phyloP scores from a whole-genome alignment of 2,113 vertebrate genomes.

The Rousettus leschenaultii region DNA sequence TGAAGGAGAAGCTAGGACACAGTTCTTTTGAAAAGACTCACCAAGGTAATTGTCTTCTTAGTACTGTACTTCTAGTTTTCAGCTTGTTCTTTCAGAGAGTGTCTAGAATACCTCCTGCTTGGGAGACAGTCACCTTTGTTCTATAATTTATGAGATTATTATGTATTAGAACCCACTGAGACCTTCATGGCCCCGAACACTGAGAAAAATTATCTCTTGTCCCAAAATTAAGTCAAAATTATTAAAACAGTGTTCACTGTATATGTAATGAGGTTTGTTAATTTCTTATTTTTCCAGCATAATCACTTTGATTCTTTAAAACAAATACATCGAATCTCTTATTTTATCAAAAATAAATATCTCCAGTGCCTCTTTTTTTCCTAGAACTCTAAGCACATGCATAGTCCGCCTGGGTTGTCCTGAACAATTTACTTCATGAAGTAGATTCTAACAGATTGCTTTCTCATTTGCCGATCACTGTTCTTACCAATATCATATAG shows the following conservation, averaged over 20 bases:
- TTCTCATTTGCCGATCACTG: not conserved
- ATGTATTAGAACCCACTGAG: not conserved
- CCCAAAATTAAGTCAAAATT: not conserved
- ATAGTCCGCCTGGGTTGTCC: not conserved
- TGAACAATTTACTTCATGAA: not conserved
- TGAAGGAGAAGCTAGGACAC: not conserved
- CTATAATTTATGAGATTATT: not conserved
- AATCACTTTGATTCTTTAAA: conserved; percentile 1
- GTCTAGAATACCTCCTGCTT: not conserved
- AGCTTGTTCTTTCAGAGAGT: not conserved
- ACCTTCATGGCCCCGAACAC: not conserved
- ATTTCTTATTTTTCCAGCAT: not conserved
- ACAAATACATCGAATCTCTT: not conserved
- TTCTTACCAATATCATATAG: not conserved
- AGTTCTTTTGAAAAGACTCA: not conserved
- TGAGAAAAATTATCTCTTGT: not conserved
- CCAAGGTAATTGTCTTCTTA: not conserved
- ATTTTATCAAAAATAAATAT: not conserved
- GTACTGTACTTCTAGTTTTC: not conserved
- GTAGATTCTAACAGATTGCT: not conserved
- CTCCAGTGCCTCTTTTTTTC: not conserved
- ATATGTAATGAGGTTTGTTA: not conserved
- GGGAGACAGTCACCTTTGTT: not conserved
- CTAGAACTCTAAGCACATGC: not conserved
- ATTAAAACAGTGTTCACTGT: not conserved